Percentiles rank a stretch among this genome's conserved stretches.
Evolutionary conservation across 2,888 invertebrate genomes (phyloP).

Genomic region (Colostygia pectinataria): DNA sequence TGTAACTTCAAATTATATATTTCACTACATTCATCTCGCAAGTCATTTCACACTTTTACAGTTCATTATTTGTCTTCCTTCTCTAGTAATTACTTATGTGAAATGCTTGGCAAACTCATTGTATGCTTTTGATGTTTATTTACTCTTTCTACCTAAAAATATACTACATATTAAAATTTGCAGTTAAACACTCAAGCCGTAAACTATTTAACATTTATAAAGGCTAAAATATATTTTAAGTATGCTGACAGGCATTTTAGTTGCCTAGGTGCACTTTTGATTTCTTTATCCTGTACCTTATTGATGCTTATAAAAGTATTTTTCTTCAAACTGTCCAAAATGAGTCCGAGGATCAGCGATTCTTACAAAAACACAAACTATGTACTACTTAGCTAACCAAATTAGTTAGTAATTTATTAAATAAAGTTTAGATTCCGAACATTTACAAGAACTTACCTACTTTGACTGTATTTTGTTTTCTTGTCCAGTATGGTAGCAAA

Average conservation of each 20-base stretch:
- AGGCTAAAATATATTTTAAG: neutral
- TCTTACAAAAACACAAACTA: too few species aligned
- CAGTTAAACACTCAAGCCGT: neutral
- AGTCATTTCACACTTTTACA: slow-evolving; percentile 15
- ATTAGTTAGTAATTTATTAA: too few species aligned
- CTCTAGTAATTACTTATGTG: slow-evolving; percentile 8
- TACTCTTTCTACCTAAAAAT: slow-evolving; percentile 12
- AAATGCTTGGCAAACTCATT: slow-evolving; percentile 24
- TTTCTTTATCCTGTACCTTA: too few species aligned
- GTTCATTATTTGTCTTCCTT: slow-evolving; percentile 14
- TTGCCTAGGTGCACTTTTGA: too few species aligned
- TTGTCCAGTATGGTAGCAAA: too few species aligned
- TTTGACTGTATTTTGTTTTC: too few species aligned
- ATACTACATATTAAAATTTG: neutral
- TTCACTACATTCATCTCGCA: slow-evolving; percentile 20
- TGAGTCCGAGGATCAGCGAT: too few species aligned
- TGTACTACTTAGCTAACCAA: too few species aligned
- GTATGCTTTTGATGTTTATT: slow-evolving; percentile 46
- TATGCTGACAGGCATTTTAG: neutral
- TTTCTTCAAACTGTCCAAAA: too few species aligned
- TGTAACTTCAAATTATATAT: slow-evolving; percentile 19
- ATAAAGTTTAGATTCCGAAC: too few species aligned
- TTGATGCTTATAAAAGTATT: too few species aligned
- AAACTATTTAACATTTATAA: neutral
- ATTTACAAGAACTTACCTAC: too few species aligned